Percentiles rank a stretch among this genome's conserved stretches.
Evolutionary conservation across 2,888 invertebrate species (phyloP).

Genomic region (Apamea anceps): DNA sequence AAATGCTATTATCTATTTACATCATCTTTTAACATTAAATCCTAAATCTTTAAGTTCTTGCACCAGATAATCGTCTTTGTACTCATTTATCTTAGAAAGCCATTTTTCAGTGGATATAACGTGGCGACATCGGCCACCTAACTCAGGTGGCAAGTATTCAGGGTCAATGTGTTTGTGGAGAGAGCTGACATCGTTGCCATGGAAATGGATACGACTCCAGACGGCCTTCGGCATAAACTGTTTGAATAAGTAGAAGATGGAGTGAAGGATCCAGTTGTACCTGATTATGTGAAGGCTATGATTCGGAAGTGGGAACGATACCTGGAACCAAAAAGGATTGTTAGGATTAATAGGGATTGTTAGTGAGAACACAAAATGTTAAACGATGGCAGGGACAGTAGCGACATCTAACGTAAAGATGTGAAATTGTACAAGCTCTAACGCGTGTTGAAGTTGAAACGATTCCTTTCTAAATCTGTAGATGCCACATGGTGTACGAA

Average conservation of each 20-base stretch:
- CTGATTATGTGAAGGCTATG: slow-evolving; percentile 94
- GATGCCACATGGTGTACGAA: slow-evolving; percentile 29
- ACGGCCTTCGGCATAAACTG: slow-evolving; percentile 93
- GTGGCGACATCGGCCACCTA: slow-evolving; percentile 88
- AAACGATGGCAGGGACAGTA: background rate
- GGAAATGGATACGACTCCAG: slow-evolving; percentile 88
- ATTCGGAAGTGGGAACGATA: slow-evolving; percentile 93
- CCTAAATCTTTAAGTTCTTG: slow-evolving; percentile 92
- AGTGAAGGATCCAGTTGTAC: slow-evolving; percentile 94
- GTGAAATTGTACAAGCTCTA: background rate
- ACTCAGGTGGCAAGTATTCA: slow-evolving; percentile 81
- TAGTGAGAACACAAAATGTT: background rate
- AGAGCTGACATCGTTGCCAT: slow-evolving; percentile 82
- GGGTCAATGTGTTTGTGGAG: slow-evolving; percentile 83
- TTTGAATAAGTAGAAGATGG: slow-evolving; percentile 94
- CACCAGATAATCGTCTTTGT: slow-evolving; percentile 88
- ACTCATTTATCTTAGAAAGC: slow-evolving; percentile 89
- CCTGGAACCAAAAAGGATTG: slow-evolving; percentile 81
- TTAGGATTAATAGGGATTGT: background rate
- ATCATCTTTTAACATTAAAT: slow-evolving; percentile 78
- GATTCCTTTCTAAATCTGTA: slow-evolving; percentile 15
- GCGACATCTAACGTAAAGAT: slow-evolving; percentile 36
- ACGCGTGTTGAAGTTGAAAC: background rate
- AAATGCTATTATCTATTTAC: background rate
- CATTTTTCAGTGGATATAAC: slow-evolving; percentile 91